Conservation (phyloP, 2,888 invertebrate species). For the Crocallis elinguaria region DNA sequence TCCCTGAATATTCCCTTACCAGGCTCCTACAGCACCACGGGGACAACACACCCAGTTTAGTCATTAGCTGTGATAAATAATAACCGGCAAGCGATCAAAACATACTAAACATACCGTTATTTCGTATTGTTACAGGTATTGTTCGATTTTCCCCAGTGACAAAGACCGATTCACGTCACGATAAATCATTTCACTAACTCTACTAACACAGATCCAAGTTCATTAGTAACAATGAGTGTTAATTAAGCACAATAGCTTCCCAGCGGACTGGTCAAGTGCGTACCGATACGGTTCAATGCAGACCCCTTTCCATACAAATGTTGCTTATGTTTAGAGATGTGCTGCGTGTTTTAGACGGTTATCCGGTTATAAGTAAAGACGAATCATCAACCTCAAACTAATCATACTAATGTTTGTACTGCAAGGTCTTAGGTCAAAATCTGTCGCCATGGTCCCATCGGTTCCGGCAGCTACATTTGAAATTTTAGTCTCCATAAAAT, state of each 20-base stretch:
- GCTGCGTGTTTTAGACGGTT: neutral
- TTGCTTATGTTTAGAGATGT: constrained; percentile 5
- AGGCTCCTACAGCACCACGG: no score
- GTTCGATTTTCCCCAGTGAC: neutral
- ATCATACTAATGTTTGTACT: no score
- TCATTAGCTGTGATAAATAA: no score
- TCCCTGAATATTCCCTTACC: no score
- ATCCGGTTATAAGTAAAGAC: neutral
- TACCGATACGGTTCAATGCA: constrained; percentile 16
- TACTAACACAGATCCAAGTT: constrained; percentile 12
- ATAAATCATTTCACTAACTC: constrained; percentile 15
- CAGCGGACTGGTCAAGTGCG: constrained; percentile 22
- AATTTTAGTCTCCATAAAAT: no score
- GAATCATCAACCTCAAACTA: neutral
- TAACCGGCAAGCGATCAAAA: no score
- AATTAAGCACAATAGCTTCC: constrained; percentile 25
- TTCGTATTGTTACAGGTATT: no score
- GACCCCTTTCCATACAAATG: constrained; percentile 25
- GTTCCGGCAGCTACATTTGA: no score
- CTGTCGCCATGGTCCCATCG: no score
- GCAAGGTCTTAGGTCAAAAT: no score
- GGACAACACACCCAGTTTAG: no score
- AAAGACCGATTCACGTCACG: neutral
- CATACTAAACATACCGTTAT: no score
- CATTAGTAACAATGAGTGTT: constrained; percentile 37